Evolutionary conservation across 2,797 vertebrate genomes (phyloP).

Genomic region (Heterohyrax brucei): DNA sequence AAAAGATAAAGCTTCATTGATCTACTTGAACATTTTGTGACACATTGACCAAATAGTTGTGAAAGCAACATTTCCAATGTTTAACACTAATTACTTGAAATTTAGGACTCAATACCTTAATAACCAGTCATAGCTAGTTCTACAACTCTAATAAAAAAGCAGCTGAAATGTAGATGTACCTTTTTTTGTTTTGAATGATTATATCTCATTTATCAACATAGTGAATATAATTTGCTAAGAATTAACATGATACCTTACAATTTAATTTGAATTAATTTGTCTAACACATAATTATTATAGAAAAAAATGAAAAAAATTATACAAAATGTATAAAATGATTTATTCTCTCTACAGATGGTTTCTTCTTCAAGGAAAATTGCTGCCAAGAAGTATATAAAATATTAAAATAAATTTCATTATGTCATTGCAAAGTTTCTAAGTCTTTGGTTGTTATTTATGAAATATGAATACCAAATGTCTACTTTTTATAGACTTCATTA

Average conservation of each 20-base stretch:
- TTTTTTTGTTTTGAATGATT: not conserved
- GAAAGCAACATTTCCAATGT: not conserved
- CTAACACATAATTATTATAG: not conserved
- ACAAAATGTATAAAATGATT: constrained; percentile 72
- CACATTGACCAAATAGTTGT: not conserved
- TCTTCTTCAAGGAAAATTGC: constrained; percentile 40
- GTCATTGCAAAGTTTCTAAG: constrained; percentile 49
- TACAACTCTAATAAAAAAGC: not conserved
- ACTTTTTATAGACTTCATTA: not conserved
- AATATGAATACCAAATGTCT: constrained; percentile 16
- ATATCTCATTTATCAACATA: not conserved
- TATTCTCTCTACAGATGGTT: constrained; percentile 77
- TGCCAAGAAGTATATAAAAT: constrained; percentile 68
- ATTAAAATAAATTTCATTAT: constrained; percentile 73
- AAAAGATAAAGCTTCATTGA: not conserved
- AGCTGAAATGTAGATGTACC: not conserved
- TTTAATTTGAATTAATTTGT: not conserved
- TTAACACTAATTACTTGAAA: not conserved
- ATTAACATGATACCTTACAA: not conserved
- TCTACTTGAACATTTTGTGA: not conserved
- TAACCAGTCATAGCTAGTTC: not conserved
- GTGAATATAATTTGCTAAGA: not conserved
- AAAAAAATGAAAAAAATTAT: constrained; percentile 60
- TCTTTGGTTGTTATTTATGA: constrained; percentile 52
- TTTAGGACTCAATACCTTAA: not conserved